Evolutionary conservation across 1,140 invertebrate species (phyloP).

Genomic region (Drosophila tropicalis): DNA sequence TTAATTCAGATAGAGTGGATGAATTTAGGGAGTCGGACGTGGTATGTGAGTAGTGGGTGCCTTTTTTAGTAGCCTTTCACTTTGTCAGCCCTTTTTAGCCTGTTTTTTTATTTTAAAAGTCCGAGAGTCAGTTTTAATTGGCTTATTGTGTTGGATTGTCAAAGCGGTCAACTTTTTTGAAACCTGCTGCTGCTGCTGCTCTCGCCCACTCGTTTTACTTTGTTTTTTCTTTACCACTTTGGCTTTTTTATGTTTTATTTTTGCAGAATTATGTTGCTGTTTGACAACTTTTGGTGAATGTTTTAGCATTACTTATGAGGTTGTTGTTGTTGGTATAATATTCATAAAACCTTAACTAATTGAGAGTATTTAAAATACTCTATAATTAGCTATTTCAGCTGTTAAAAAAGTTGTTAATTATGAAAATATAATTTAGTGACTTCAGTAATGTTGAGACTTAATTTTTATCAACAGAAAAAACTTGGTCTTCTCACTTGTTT

Average conservation of each 20-base stretch:
- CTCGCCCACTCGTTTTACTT: slow-evolving; percentile 22
- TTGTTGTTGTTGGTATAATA: background rate
- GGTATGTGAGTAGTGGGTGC: background rate
- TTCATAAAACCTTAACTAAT: background rate
- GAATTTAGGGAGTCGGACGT: background rate
- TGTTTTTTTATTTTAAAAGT: slow-evolving; percentile 25
- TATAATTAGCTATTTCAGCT: no score
- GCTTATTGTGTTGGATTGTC: slow-evolving; percentile 66
- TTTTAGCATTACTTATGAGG: slow-evolving; percentile 10
- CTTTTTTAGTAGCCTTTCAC: slow-evolving; percentile 35
- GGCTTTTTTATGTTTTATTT: background rate
- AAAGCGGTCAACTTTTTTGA: slow-evolving; percentile 34
- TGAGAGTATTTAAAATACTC: no score
- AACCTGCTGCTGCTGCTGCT: background rate
- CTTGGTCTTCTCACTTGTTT: no score
- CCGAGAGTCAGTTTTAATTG: slow-evolving; percentile 63
- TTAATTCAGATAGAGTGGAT: slow-evolving; percentile 19
- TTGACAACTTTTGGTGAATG: slow-evolving; percentile 39
- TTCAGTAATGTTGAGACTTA: no score
- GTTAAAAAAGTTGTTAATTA: background rate
- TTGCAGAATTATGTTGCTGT: slow-evolving; percentile 31
- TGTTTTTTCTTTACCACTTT: slow-evolving; percentile 4
- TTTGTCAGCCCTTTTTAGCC: slow-evolving; percentile 47
- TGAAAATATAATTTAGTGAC: background rate
- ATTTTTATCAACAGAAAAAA: no score